Evolutionary conservation across 2,797 vertebrate species (phyloP).

Genomic region (Buceros bicornis): DNA sequence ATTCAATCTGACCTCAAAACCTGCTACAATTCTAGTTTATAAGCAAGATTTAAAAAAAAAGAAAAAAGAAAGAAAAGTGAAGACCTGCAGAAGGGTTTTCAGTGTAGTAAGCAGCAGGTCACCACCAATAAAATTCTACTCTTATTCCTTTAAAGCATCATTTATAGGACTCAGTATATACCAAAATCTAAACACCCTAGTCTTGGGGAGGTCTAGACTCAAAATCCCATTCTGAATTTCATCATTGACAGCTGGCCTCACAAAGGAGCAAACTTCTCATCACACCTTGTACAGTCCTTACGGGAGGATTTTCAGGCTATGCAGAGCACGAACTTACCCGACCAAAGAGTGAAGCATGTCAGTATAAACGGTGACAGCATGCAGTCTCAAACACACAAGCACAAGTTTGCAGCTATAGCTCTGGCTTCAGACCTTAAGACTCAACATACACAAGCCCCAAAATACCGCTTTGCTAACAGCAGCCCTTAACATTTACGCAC

Average conservation of each 20-base stretch:
- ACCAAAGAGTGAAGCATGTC: not conserved
- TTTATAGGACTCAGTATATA: not conserved
- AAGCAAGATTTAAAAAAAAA: not conserved
- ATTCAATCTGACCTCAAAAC: conserved; percentile 52
- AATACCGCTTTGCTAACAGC: not conserved
- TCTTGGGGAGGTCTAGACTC: not conserved
- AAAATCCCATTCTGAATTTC: not conserved
- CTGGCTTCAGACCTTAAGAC: not conserved
- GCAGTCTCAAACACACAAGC: not conserved
- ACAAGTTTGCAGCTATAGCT: not conserved
- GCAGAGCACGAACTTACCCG: not conserved
- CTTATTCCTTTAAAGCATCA: not conserved
- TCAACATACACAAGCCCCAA: not conserved
- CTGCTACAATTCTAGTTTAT: not conserved
- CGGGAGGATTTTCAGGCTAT: not conserved
- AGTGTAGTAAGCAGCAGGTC: not conserved
- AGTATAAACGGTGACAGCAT: not conserved
- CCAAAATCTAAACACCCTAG: not conserved
- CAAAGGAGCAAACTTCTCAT: not conserved
- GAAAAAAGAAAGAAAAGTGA: not conserved
- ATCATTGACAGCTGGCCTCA: not conserved
- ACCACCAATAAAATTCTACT: not conserved
- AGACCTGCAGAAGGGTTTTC: not conserved
- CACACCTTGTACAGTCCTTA: not conserved
- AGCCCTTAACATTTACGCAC: not conserved